Evolutionary conservation across 2,113 vertebrate genomes (phyloP).

Genomic region (Lophotis ruficrista): DNA sequence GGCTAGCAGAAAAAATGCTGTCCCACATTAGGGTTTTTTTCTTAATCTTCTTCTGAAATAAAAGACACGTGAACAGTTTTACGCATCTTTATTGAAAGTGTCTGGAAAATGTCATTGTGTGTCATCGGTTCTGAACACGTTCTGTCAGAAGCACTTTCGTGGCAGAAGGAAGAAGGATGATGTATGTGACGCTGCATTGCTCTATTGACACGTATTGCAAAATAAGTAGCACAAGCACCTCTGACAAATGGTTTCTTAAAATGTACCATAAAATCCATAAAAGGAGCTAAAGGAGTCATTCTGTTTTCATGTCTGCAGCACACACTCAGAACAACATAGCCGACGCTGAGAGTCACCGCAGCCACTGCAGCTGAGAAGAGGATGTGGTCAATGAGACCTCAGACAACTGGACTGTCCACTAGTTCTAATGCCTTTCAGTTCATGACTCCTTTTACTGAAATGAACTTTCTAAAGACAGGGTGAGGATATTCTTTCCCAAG

Average conservation of each 20-base stretch:
- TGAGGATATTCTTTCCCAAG: not conserved
- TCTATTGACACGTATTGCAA: not conserved
- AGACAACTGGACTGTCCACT: not conserved
- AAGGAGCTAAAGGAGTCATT: not conserved
- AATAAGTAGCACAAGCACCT: not conserved
- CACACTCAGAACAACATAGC: not conserved
- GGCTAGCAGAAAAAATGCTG: not conserved
- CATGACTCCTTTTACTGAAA: not conserved
- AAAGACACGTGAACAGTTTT: not conserved
- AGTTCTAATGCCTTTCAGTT: not conserved
- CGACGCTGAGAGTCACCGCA: not conserved
- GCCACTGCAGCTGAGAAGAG: not conserved
- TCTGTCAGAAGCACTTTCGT: not conserved
- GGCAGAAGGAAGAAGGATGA: not conserved
- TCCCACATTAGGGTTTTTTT: not conserved
- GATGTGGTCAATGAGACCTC: not conserved
- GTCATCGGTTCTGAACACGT: not conserved
- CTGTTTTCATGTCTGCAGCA: not conserved
- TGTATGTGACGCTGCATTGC: not conserved
- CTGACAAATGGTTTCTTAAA: not conserved
- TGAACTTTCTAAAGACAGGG: not conserved
- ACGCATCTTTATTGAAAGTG: not conserved
- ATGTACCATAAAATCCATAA: not conserved
- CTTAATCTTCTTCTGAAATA: not conserved
- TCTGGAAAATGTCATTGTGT: not conserved